These are phyloP conservation scores for Rousettus madagascariensis DNA, from an alignment of 2,797 vertebrate genomes.

Conservation along the genomic window DNA sequence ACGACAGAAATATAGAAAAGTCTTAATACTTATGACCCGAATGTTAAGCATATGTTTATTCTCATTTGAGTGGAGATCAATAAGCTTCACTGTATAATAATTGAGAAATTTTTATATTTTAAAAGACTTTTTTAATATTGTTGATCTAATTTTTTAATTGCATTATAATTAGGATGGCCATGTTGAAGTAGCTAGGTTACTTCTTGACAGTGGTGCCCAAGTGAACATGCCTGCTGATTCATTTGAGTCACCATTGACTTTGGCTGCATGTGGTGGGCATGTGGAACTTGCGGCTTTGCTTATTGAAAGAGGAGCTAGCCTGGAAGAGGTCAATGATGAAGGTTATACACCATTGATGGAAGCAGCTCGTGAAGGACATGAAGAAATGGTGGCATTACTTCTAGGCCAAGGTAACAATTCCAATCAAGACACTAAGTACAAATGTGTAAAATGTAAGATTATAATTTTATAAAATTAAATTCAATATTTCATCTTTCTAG, in stretches of 20 bases:
- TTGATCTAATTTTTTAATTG: conserved; percentile 61
- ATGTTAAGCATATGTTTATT: conserved; percentile 1
- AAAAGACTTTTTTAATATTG: background rate
- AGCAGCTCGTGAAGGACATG: conserved; percentile 89
- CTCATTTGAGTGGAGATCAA: background rate
- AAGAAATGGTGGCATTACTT: conserved; percentile 89
- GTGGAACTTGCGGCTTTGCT: conserved; percentile 88
- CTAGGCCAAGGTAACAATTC: conserved; percentile 87
- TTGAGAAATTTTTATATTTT: conserved; percentile 32
- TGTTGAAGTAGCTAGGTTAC: conserved; percentile 88
- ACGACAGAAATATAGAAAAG: background rate
- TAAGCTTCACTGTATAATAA: conserved; percentile 10
- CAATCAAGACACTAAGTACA: background rate
- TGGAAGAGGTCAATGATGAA: conserved; percentile 90
- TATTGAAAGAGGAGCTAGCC: conserved; percentile 88
- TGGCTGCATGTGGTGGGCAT: conserved; percentile 89
- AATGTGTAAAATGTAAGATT: background rate
- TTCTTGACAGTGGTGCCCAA: conserved; percentile 89
- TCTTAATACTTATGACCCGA: background rate
- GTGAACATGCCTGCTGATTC: conserved; percentile 91
- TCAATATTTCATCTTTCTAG: background rate
- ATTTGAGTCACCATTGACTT: conserved; percentile 87
- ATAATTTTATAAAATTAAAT: conserved; percentile 34
- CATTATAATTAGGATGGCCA: conserved; percentile 85
- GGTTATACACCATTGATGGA: conserved; percentile 90